phyloP scores from a whole-genome alignment of 2,888 invertebrate genomes.

The Lithophane socia region DNA sequence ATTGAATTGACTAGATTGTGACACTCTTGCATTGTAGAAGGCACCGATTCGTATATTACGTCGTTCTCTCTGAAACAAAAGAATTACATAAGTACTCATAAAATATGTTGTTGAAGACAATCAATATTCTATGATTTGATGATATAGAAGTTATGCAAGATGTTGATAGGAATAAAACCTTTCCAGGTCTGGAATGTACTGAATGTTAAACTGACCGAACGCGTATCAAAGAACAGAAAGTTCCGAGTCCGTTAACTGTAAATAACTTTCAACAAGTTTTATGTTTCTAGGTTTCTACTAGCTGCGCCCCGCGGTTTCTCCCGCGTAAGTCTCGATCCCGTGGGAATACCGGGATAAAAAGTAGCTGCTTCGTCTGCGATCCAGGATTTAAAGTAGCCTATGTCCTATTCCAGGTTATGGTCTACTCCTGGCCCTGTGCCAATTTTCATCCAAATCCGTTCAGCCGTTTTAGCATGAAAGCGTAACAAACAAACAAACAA shows the following conservation, averaged over 20 bases:
- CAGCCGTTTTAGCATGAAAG: too few species aligned
- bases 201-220: too few species aligned
- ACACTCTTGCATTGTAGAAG: conserved; percentile 71
- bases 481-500: too few species aligned
- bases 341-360: too few species aligned
- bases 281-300: background rate
- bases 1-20: conserved; percentile 74
- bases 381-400: too few species aligned
- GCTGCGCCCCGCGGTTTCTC: too few species aligned
- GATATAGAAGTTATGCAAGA: background rate
- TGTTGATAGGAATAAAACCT: background rate
- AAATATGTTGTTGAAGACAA: background rate
- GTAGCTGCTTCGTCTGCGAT: too few species aligned
- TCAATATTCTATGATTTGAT: background rate
- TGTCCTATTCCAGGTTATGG: too few species aligned
- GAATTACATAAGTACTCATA: background rate
- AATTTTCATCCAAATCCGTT: too few species aligned
- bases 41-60: conserved; percentile 72
- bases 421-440: too few species aligned
- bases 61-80: conserved; percentile 74
- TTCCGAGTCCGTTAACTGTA: background rate
- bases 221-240: background rate
- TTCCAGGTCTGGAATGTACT: background rate
- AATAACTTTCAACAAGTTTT: background rate
- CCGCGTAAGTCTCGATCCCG: too few species aligned